A percentile compares a stretch with the other conserved stretches of the same genome.
These are phyloP conservation scores for Aspidiotus rigidus DNA, from an alignment of 2,888 invertebrate genomes.

Conservation along the genomic window DNA sequence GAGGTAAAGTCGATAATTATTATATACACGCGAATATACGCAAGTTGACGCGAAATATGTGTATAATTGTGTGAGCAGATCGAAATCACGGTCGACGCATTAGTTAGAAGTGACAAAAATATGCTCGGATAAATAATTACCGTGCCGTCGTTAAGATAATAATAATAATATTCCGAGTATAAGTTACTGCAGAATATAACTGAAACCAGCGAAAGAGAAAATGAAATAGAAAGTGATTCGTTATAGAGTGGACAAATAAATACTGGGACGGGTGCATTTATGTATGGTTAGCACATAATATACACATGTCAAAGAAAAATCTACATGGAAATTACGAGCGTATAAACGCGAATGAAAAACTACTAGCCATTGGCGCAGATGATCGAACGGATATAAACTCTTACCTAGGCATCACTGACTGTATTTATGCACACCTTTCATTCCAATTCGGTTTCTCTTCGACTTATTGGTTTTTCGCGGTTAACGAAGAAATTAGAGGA, in stretches of 20 bases:
- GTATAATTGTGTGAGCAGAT: background rate
- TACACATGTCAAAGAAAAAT: background rate
- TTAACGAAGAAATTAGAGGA: no score
- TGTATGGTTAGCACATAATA: background rate
- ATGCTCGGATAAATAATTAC: background rate
- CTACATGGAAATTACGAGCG: background rate
- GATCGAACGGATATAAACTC: no score
- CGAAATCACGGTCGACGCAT: background rate
- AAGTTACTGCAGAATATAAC: background rate
- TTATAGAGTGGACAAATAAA: background rate
- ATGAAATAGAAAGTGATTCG: constrained; percentile 2
- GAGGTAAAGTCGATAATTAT: no score
- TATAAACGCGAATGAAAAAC: no score
- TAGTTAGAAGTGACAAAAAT: background rate
- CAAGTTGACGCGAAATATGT: background rate
- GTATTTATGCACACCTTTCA: no score
- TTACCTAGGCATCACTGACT: no score
- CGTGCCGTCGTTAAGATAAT: background rate
- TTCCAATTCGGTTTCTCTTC: no score
- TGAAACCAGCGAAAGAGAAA: constrained; percentile 2
- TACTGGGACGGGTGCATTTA: background rate
- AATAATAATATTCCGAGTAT: no score
- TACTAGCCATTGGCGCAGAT: no score
- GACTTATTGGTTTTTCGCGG: no score
- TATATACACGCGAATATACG: no score